Conservation (phyloP, 2,797 vertebrate species). For the Anguilla marmorata region DNA sequence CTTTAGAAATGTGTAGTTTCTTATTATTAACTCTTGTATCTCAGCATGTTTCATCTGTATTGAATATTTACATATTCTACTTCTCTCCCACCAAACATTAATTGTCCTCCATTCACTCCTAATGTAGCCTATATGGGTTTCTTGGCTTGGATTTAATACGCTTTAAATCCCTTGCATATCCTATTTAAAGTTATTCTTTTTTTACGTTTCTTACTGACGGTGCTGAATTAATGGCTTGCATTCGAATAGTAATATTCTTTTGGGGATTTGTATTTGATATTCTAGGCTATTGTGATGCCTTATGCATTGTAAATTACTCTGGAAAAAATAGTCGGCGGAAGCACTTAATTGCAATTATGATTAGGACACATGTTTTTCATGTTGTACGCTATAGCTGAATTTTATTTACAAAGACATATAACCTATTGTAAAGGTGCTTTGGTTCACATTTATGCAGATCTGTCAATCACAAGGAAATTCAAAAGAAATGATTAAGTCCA, state of each 20-base stretch:
- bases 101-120: neutral
- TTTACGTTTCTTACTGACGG: neutral
- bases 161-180: neutral
- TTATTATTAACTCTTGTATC: neutral
- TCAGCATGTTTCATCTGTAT: neutral
- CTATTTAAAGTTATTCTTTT: neutral
- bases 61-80: neutral
- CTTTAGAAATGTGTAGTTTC: neutral
- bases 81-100: neutral
- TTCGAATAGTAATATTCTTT: neutral
- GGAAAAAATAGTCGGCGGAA: neutral
- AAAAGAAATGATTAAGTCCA: too few relatives aligned
- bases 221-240: neutral
- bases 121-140: neutral
- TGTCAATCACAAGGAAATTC: neutral
- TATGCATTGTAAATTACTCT: neutral
- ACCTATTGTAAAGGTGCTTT: neutral
- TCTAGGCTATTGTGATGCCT: neutral
- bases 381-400: neutral
- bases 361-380: neutral
- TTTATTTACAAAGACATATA: neutral
- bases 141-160: neutral
- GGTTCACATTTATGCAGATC: neutral
- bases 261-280: neutral
- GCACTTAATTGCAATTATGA: neutral